Conservation (phyloP, 2,888 invertebrate species). For the Fragum sueziense region DNA sequence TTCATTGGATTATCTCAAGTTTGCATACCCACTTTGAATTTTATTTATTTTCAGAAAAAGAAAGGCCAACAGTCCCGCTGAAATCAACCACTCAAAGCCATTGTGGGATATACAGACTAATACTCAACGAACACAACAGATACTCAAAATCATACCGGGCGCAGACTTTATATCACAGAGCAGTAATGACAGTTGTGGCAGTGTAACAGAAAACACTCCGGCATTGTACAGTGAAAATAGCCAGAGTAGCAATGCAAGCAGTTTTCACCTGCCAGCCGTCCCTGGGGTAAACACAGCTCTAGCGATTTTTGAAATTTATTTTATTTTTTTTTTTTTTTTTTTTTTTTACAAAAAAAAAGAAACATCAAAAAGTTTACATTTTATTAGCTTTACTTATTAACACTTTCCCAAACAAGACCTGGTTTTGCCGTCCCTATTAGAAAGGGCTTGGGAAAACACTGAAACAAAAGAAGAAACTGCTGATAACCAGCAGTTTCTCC, state of each 20-base stretch:
- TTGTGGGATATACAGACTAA: conserved; percentile 13
- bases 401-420: too few relatives aligned
- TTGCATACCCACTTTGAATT: too few relatives aligned
- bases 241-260: conserved; percentile 58
- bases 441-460: too few relatives aligned
- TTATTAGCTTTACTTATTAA: too few relatives aligned
- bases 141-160: conserved; percentile 69
- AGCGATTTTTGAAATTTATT: too few relatives aligned
- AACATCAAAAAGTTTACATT: too few relatives aligned
- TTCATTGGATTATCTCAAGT: too few relatives aligned
- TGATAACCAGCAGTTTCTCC: too few relatives aligned
- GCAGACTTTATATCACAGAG: conserved; percentile 62
- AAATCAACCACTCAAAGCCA: conserved; percentile 30
- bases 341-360: too few relatives aligned
- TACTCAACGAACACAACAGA: conserved; percentile 47
- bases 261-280: conserved; percentile 53
- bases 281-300: conserved; percentile 69
- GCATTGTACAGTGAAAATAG: conserved; percentile 58
- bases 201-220: conserved; percentile 56
- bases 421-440: too few relatives aligned
- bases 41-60: conserved; percentile 63
- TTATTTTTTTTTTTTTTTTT: not conserved
- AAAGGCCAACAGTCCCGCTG: conserved; percentile 51
- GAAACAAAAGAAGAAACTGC: too few relatives aligned
- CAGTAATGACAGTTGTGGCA: conserved; percentile 57